Base-by-base conservation (phyloP, 2,113 vertebrate genomes). In the Bos javanicus region DNA sequence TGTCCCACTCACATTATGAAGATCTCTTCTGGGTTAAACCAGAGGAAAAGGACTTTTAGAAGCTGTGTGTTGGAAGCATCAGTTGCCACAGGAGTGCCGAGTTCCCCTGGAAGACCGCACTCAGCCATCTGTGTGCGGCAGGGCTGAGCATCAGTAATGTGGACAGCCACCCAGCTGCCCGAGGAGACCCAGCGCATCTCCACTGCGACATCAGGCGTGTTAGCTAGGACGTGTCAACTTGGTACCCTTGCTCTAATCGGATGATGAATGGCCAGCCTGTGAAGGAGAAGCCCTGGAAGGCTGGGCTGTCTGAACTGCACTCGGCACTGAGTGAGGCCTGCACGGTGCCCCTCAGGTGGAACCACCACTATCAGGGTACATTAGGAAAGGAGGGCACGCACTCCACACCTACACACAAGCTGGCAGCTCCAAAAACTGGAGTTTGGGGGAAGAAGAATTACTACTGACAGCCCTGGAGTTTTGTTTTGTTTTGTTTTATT, bases 211-310 rank as follows among this genome's bases (percentile, higher is more conserved):
- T 95, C 97, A 90, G 83, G 84, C 52, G 4, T 96, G 91, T 95
- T 95, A 90, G 94, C 96, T 90, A 98, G 96, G 94, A 98, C 6
- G 9, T 0, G 39, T 98, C 97, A 96, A 91, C 94, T 84, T 48
- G 17, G 88, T 96, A 92, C 96, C 96, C 95, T 96, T 71, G 30
- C 90, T 92, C 94, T 98, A 98, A 98, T 97, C 92, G 76, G 96
- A 98, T 98, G 98, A 98, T 97, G 97, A 93, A 98, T 98, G 95
- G 80, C 88, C 95, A 95, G 12, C 50, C 93, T 84, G 84, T 60
- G 83, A 60, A 96, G 96, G 97, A 97, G 95, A 92, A 93, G 57
- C 92, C 43, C 87, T 54, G 57, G 39, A 94, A 92, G 88, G 81
- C n/a, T 97, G 64, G 95, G 71, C 52, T 57, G 64, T 95, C 96